These are phyloP conservation scores for Xestia rhomboidea DNA, from an alignment of 2,888 invertebrate species.

Conservation along the genomic window DNA sequence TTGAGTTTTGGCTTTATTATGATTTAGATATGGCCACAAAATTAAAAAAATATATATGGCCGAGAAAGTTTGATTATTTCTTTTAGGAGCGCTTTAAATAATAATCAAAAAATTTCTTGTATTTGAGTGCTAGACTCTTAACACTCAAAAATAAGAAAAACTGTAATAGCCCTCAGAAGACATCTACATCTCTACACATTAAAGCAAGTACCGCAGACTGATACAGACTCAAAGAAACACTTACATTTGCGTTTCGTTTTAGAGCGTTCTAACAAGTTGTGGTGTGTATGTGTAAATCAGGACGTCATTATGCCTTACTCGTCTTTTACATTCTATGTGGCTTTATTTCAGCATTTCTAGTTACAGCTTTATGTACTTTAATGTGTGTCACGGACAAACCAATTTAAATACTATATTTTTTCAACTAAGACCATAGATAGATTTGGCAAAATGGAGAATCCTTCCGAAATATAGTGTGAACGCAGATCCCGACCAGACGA, in stretches of 20 bases:
- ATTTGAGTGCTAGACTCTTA: too few species aligned
- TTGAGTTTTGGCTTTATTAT: too few species aligned
- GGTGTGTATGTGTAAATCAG: neutral
- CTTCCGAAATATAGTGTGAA: too few species aligned
- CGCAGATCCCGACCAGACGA: too few species aligned
- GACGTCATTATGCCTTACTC: slow-evolving; percentile 15
- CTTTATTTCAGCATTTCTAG: neutral
- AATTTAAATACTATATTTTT: neutral
- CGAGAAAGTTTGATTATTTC: too few species aligned
- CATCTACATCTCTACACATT: neutral
- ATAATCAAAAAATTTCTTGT: too few species aligned
- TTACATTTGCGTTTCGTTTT: slow-evolving; percentile 5
- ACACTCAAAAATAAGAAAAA: too few species aligned
- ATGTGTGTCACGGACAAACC: neutral
- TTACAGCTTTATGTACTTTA: neutral
- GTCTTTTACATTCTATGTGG: neutral
- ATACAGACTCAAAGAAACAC: slow-evolving; percentile 9
- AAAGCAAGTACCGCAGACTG: neutral
- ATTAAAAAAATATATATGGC: too few species aligned
- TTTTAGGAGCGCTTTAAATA: too few species aligned
- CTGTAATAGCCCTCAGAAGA: neutral
- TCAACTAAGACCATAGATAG: too few species aligned
- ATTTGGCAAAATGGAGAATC: too few species aligned
- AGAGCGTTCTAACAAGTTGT: neutral
- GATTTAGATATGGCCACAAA: too few species aligned